Conservation (phyloP, 2,888 invertebrate species). For the Noctua fimbriata region DNA sequence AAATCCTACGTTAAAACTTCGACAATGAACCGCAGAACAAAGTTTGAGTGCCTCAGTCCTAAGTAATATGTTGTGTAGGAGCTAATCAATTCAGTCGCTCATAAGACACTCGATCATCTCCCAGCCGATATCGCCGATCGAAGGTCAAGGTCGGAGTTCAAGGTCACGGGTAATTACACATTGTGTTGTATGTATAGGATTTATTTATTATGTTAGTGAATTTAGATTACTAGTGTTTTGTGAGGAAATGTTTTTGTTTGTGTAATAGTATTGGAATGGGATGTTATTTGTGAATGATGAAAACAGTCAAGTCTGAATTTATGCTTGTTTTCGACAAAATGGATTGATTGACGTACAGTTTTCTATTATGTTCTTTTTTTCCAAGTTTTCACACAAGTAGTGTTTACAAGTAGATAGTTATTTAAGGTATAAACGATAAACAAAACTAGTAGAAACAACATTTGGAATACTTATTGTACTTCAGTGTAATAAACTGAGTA, state of each 20-base stretch:
- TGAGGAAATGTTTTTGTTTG: conserved; percentile 5
- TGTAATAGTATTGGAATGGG: background rate
- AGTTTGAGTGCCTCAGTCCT: conserved; percentile 48
- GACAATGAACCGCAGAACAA: conserved; percentile 27
- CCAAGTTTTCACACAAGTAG: background rate
- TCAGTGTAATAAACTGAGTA: background rate
- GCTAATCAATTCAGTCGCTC: conserved; percentile 61
- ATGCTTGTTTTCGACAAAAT: background rate
- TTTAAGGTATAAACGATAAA: background rate
- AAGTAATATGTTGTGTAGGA: conserved; percentile 63
- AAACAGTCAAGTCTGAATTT: background rate
- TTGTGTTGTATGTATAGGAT: conserved; percentile 15
- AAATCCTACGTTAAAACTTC: conserved; percentile 19
- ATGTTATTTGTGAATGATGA: background rate
- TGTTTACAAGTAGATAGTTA: background rate
- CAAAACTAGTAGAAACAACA: background rate
- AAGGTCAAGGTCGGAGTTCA: conserved; percentile 42
- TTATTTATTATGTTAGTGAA: conserved; percentile 24
- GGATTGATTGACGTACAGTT: background rate
- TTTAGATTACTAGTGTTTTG: conserved; percentile 12
- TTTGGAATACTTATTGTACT: background rate
- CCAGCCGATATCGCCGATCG: conserved; percentile 32
- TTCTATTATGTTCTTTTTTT: background rate
- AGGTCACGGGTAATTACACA: conserved; percentile 46
- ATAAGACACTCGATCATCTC: conserved; percentile 53